These are phyloP conservation scores for Pardalotus punctatus DNA, from an alignment of 2,113 vertebrate genomes.

Conservation along the genomic window DNA sequence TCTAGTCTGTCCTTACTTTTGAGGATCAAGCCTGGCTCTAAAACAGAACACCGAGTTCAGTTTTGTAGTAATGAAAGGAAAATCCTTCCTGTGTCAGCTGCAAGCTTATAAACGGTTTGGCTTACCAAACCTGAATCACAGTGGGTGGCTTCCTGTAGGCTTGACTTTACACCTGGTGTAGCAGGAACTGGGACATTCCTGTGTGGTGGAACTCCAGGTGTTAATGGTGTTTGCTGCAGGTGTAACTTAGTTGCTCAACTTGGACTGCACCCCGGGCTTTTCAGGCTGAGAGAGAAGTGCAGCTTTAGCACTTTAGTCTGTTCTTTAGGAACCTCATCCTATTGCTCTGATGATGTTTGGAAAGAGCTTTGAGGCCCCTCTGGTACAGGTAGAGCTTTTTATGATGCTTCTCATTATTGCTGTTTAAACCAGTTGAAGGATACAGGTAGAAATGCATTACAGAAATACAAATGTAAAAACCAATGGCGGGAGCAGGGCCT, in stretches of 20 bases:
- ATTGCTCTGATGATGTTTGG: not conserved
- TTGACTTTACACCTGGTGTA: not conserved
- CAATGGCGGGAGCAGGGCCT: not conserved
- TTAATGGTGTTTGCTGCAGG: not conserved
- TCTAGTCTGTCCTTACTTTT: not conserved
- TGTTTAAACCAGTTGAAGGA: not conserved
- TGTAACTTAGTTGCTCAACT: not conserved
- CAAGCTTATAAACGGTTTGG: not conserved
- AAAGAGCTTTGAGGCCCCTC: not conserved
- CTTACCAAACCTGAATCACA: not conserved
- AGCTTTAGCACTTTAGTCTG: not conserved
- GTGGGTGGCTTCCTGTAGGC: not conserved
- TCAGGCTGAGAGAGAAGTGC: not conserved
- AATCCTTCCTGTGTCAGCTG: not conserved
- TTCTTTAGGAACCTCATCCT: not conserved
- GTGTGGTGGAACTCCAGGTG: not conserved
- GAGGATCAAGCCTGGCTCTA: not conserved
- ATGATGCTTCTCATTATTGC: not conserved
- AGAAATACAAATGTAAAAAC: not conserved
- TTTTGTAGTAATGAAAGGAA: not conserved
- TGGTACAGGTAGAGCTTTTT: not conserved
- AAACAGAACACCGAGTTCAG: not conserved
- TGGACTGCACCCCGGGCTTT: not conserved
- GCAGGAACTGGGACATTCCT: not conserved
- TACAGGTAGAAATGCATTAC: not conserved